Evolutionary conservation across 2,797 vertebrate species (phyloP), one percentile per base, ranked within the genome.

Genomic region (Molossus alvarezi): DNA sequence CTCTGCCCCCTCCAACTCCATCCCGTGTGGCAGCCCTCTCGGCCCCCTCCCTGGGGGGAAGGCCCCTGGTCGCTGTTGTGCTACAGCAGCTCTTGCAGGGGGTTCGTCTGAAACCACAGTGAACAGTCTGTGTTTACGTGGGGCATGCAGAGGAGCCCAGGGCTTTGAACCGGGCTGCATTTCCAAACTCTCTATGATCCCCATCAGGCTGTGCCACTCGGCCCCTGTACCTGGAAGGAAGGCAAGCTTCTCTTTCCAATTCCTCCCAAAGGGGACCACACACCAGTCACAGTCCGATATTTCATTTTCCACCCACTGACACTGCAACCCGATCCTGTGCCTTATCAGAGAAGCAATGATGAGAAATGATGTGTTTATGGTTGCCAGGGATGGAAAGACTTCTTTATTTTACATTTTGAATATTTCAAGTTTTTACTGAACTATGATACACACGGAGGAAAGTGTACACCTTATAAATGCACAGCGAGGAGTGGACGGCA

Each of bases 21-120:
- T 33, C 62, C 67, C 2, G 64, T 23, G 6, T 5, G 20, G 55
- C 57, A 57, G 75, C n/a, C 9, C 69, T 37, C 65, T 1, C 0
- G n/a, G 53, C 41, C 20, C 83, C 85, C 71, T 77, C 71, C 71
- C 72, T 11, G 27, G 11, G 53, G 29, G 17, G 9, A 29, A 37
- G 64, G 45, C 64, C 82, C 27, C 7, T 48, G 37, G 72, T 51
- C 8, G 3, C 69, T 55, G 85, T 37, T 37, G 29, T n/a, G 25
- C 65, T 77, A 2, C 37, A 57, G 79, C 86, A 95, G 89, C 93
- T 92, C 97, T 97, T 98, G 95, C 33, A 85, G 85, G 82, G 90
- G 96, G 93, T 97, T 97, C 95, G 77, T 92, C 72, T 97, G 95
- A 95, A 98, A 98, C 97, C 86, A 72, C 51, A 80, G 82, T 53